Percentiles rank a stretch among this genome's conserved stretches.
phyloP scores from a whole-genome alignment of 1,140 invertebrate genomes.

The Formica selysi region DNA sequence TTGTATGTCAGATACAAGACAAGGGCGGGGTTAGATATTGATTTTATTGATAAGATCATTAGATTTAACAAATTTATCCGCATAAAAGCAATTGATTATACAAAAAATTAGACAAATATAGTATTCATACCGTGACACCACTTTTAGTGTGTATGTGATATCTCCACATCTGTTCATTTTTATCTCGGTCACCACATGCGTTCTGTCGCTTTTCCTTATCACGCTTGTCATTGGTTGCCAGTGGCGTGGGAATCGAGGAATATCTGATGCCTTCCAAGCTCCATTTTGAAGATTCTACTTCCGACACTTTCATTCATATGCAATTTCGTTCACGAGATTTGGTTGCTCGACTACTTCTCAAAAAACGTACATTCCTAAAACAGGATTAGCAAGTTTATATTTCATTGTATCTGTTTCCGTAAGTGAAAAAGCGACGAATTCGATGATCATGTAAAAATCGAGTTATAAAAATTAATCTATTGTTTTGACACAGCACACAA shows the following conservation, averaged over 20 bases:
- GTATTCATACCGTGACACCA: neutral
- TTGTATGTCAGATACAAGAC: neutral
- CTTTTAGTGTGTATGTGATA: conserved; percentile 44
- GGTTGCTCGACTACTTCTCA: neutral
- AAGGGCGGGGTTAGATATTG: neutral
- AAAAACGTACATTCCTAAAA: neutral
- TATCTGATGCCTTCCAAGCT: conserved; percentile 30
- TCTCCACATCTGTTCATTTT: conserved; percentile 71
- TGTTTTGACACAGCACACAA: neutral
- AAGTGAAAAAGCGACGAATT: conserved; percentile 14
- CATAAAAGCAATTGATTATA: neutral
- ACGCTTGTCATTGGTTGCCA: conserved; percentile 55
- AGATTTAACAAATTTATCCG: neutral
- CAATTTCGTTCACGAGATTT: conserved; percentile 24
- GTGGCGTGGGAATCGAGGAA: conserved; percentile 57
- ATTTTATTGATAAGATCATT: neutral
- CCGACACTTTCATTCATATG: conserved; percentile 56
- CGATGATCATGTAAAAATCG: neutral
- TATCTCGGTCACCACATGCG: conserved; percentile 64
- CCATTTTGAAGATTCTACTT: conserved; percentile 26
- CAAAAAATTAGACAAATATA: neutral
- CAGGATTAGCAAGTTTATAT: neutral
- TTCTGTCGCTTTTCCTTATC: conserved; percentile 62
- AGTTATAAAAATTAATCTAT: neutral
- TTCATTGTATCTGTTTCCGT: neutral